A percentile compares a stretch with the other conserved stretches of the same genome.
Conservation (phyloP, 2,797 vertebrate genomes). For the Sebastes cheni region DNA sequence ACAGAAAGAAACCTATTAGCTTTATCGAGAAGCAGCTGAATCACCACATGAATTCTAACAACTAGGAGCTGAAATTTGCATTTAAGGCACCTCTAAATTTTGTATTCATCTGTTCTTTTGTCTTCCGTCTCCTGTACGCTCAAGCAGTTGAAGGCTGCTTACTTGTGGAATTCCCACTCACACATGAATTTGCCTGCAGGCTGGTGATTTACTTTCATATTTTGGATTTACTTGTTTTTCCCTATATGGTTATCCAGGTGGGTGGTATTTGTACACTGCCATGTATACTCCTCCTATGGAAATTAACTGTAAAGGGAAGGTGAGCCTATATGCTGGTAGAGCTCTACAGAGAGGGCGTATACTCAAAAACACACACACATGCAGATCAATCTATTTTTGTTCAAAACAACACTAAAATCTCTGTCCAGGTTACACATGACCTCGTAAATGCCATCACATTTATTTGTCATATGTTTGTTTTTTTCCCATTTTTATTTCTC, state of each 20-base stretch:
- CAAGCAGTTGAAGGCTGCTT: not conserved
- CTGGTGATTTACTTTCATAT: slow-evolving; percentile 27
- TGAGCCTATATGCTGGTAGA: not conserved
- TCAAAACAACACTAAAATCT: not conserved
- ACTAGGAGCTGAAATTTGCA: not conserved
- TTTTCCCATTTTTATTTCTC: too few species aligned
- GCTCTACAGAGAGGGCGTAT: not conserved
- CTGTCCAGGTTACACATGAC: not conserved
- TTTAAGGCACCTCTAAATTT: not conserved
- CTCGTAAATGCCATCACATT: not conserved
- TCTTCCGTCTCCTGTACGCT: not conserved
- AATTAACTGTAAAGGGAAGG: not conserved
- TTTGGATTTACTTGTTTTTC: not conserved
- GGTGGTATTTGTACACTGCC: not conserved
- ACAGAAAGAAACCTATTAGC: slow-evolving; percentile 38
- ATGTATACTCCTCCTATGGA: not conserved
- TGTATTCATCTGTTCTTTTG: not conserved
- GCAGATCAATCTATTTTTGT: not conserved
- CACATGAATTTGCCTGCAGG: slow-evolving; percentile 18
- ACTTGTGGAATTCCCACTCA: not conserved
- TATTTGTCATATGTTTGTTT: not conserved
- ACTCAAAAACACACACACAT: not conserved
- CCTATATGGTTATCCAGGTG: not conserved
- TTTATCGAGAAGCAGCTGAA: not conserved
- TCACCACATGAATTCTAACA: not conserved